phyloP scores from a whole-genome alignment of 1,140 invertebrate species.

The Ceratina calcarata region DNA sequence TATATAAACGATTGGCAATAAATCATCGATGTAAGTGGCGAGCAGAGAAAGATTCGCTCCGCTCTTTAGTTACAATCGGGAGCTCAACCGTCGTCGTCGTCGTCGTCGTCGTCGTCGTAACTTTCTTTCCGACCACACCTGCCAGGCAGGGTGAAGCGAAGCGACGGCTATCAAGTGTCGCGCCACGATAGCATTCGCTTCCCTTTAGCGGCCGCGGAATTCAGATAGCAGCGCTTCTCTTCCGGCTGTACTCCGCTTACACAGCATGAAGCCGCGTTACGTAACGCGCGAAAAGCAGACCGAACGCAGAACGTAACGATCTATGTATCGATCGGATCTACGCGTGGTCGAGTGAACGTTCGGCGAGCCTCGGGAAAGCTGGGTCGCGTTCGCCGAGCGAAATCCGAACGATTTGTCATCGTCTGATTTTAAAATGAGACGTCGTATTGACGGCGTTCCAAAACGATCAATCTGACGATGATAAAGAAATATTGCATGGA shows the following conservation, averaged over 20 bases:
- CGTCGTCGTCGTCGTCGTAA: too few relatives aligned
- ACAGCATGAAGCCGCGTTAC: conserved; percentile 55
- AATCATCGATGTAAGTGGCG: conserved; percentile 31
- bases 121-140: neutral
- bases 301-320: conserved; percentile 38
- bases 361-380: conserved; percentile 33
- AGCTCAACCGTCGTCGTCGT: too few relatives aligned
- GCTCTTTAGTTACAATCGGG: neutral
- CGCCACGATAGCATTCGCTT: conserved; percentile 35
- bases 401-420: conserved; percentile 24
- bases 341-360: conserved; percentile 55
- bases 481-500: too few relatives aligned
- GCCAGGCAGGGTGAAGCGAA: too few relatives aligned
- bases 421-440: neutral
- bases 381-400: conserved; percentile 14
- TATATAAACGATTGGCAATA: conserved; percentile 9
- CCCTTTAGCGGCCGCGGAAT: conserved; percentile 39
- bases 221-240: conserved; percentile 53
- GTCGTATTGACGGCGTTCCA: too few relatives aligned
- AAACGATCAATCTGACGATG: too few relatives aligned
- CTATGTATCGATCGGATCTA: conserved; percentile 31
- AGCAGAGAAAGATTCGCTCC: neutral
- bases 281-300: conserved; percentile 50
- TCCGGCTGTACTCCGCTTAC: conserved; percentile 54
- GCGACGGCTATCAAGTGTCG: conserved; percentile 48